Percentiles rank a stretch among this genome's conserved stretches.
phyloP scores from a whole-genome alignment of 2,888 invertebrate genomes.

The Chesias legatella region DNA sequence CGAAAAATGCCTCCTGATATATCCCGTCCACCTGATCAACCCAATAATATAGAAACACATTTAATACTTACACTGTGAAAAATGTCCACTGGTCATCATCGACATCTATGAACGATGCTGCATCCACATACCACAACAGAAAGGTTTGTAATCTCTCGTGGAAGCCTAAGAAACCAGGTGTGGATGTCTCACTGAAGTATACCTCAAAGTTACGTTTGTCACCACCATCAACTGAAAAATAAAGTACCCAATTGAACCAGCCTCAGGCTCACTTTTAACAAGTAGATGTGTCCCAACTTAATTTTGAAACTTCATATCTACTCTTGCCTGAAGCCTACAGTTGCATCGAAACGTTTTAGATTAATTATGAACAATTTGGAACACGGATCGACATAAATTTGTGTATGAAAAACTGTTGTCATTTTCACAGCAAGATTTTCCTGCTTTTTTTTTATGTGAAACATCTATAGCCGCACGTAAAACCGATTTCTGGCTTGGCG shows the following conservation, averaged over 20 bases:
- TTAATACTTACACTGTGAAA: conserved; percentile 85
- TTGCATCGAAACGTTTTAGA: no score
- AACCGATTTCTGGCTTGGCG: no score
- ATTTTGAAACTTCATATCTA: no score
- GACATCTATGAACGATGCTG: conserved; percentile 95
- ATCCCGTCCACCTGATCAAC: background rate
- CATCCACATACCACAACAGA: conserved; percentile 97
- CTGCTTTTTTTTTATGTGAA: no score
- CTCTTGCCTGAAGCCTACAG: no score
- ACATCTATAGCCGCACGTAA: no score
- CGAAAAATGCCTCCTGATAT: no score
- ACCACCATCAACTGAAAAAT: conserved; percentile 51
- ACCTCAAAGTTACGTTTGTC: conserved; percentile 85
- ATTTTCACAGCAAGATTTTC: no score
- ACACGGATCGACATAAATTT: no score
- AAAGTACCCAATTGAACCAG: background rate
- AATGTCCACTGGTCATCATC: conserved; percentile 96
- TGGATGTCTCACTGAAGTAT: conserved; percentile 86
- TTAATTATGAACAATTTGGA: no score
- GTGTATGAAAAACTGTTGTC: no score
- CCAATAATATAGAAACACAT: background rate
- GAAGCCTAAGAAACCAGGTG: conserved; percentile 87
- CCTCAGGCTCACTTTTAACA: background rate
- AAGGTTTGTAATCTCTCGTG: conserved; percentile 94
- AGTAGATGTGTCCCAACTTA: no score